phyloP scores from a whole-genome alignment of 2,797 vertebrate species.

The Aplochiton taeniatus region DNA sequence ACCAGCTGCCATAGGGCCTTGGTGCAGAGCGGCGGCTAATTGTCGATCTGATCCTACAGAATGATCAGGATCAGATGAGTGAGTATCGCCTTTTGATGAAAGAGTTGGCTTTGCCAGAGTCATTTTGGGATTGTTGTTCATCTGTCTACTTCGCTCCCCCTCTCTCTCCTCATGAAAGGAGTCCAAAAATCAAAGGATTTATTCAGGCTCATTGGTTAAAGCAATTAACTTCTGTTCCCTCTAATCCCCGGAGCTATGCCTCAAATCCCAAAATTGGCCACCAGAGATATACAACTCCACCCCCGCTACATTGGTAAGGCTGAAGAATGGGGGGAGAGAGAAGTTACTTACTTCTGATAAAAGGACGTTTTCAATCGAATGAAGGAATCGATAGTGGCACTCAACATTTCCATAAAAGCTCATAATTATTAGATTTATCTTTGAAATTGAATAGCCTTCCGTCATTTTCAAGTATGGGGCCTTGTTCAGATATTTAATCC shows the following conservation, averaged over 20 bases:
- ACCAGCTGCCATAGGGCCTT: constrained; percentile 35
- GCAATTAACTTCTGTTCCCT: constrained; percentile 66
- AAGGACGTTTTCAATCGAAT: constrained; percentile 34
- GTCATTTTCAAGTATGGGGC: constrained; percentile 20
- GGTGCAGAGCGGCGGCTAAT: constrained; percentile 37
- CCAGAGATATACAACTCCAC: constrained; percentile 56
- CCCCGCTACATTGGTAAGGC: constrained; percentile 49
- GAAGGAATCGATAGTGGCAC: constrained; percentile 14
- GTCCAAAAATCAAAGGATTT: constrained; percentile 62
- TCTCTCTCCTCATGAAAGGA: constrained; percentile 35
- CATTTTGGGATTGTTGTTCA: constrained; percentile 37
- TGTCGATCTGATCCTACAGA: constrained; percentile 41
- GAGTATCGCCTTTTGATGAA: constrained; percentile 45
- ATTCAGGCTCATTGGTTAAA: constrained; percentile 64
- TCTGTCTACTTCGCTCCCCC: background rate
- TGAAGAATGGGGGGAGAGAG: constrained; percentile 52
- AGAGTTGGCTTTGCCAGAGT: constrained; percentile 32
- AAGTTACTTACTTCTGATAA: constrained; percentile 28
- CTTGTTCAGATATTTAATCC: constrained; percentile 60
- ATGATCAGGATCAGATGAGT: constrained; percentile 50
- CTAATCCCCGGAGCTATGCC: constrained; percentile 67
- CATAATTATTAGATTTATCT: constrained; percentile 58
- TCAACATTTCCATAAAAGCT: constrained; percentile 43
- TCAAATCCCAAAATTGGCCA: constrained; percentile 66
- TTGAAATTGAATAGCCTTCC: constrained; percentile 48